Conservation (phyloP, 37 sponge, comb jelly and placozoan genomes). For the Beroe forskalii region DNA sequence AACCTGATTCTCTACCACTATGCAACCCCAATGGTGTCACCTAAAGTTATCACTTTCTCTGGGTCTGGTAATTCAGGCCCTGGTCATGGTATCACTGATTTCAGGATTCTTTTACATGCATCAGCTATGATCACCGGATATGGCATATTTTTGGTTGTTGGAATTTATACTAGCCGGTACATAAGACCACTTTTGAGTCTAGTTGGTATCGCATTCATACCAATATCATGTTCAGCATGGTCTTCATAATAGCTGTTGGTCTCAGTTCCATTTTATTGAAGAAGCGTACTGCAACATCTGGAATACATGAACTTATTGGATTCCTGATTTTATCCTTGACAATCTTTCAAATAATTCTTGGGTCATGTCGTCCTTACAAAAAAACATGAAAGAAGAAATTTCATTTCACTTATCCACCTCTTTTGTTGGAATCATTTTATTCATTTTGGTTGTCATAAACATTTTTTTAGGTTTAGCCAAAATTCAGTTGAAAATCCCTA, state of each 20-base stretch:
- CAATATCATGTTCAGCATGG: slow-evolving; percentile 29
- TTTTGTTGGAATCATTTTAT: neutral
- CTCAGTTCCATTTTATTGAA: slow-evolving; percentile 1
- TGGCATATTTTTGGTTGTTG: slow-evolving; percentile 49
- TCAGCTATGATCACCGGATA: slow-evolving; percentile 62
- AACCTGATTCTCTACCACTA: slow-evolving; percentile 36
- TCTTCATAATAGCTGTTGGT: slow-evolving; percentile 48
- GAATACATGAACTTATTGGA: slow-evolving; percentile 38
- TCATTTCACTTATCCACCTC: neutral
- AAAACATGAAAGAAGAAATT: neutral
- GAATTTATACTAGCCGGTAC: slow-evolving; percentile 42
- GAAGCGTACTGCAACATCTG: neutral
- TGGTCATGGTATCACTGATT: slow-evolving; percentile 1
- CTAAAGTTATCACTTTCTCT: neutral
- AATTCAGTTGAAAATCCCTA: slow-evolving; percentile 9
- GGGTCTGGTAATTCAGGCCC: neutral
- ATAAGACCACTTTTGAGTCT: slow-evolving; percentile 21
- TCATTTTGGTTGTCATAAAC: slow-evolving; percentile 18
- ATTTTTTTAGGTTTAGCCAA: slow-evolving; percentile 28
- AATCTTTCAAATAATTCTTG: slow-evolving; percentile 19
- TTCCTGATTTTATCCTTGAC: slow-evolving; percentile 21
- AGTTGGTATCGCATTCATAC: slow-evolving; percentile 45
- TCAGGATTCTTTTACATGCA: slow-evolving; percentile 50
- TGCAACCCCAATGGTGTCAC: slow-evolving; percentile 7
- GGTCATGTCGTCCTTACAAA: slow-evolving; percentile 38